Percentiles rank a stretch among this genome's conserved stretches.
Conservation (phyloP, 1,140 invertebrate species). For the Metopolophium dirhodum region DNA sequence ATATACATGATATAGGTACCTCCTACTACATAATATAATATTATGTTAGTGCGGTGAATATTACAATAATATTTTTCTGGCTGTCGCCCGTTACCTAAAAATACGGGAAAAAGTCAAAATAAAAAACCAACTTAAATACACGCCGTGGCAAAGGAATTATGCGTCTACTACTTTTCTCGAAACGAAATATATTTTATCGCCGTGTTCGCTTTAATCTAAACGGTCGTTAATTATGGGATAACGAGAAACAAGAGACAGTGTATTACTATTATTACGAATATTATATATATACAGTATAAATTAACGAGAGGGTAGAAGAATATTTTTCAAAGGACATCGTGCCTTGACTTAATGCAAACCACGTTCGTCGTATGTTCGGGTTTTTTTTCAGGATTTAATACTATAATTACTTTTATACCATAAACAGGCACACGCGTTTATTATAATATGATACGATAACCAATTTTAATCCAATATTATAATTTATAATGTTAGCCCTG, state of each 20-base stretch:
- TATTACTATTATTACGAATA: neutral
- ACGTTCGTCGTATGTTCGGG: neutral
- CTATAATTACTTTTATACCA: neutral
- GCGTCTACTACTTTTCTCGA: neutral
- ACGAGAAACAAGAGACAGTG: neutral
- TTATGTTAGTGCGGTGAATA: neutral
- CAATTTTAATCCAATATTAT: neutral
- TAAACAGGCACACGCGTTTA: neutral
- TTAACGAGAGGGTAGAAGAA: neutral
- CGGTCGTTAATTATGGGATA: neutral
- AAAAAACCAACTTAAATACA: conserved; percentile 9
- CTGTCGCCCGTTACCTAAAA: neutral
- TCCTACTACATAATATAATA: no score
- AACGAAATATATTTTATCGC: neutral
- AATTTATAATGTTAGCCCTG: neutral
- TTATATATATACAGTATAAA: neutral
- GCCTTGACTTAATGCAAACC: neutral
- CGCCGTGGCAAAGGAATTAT: neutral
- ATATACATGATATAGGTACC: no score
- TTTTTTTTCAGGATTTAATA: neutral
- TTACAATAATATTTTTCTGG: neutral
- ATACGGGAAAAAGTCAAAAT: neutral
- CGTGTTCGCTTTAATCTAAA: neutral
- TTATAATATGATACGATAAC: neutral
- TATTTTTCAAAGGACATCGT: neutral